These are phyloP conservation scores for Gadopsis bispinosus DNA, from an alignment of 2,797 vertebrate genomes.

Conservation along the genomic window DNA sequence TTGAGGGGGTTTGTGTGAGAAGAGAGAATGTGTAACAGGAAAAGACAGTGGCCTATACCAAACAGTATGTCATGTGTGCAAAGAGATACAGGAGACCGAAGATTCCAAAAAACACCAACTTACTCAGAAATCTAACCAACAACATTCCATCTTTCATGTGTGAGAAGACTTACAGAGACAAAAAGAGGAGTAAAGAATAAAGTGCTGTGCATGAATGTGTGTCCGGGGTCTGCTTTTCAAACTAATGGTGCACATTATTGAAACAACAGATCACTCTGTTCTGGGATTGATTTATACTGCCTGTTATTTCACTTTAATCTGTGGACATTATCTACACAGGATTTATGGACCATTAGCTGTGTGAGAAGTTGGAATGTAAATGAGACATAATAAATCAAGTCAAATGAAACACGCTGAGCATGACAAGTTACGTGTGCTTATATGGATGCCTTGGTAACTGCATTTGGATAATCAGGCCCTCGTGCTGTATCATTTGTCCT, in stretches of 20 bases:
- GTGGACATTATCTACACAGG: slow-evolving; percentile 76
- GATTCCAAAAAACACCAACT: slow-evolving; percentile 16
- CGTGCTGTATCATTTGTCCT: slow-evolving; percentile 67
- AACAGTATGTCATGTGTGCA: not conserved
- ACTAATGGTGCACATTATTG: slow-evolving; percentile 76
- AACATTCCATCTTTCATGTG: slow-evolving; percentile 15
- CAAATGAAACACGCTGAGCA: slow-evolving; percentile 72
- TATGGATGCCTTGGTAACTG: slow-evolving; percentile 65
- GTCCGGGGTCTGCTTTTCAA: slow-evolving; percentile 61
- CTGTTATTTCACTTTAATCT: slow-evolving; percentile 79
- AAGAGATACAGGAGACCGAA: not conserved
- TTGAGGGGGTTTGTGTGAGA: not conserved
- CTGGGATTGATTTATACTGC: slow-evolving; percentile 75
- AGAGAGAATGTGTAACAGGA: not conserved
- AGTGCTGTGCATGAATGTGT: slow-evolving; percentile 39
- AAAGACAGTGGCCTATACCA: not conserved
- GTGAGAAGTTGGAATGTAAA: slow-evolving; percentile 78
- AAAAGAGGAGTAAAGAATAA: slow-evolving; percentile 29
- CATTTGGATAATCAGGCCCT: slow-evolving; percentile 69
- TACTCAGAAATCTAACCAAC: slow-evolving; percentile 5
- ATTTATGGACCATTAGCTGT: slow-evolving; percentile 80
- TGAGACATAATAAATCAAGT: slow-evolving; percentile 79
- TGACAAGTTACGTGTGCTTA: slow-evolving; percentile 66
- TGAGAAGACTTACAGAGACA: slow-evolving; percentile 27
- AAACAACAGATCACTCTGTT: slow-evolving; percentile 73